These are phyloP conservation scores for Carassius gibelio DNA, from an alignment of 2,113 vertebrate genomes.

Conservation along the genomic window DNA sequence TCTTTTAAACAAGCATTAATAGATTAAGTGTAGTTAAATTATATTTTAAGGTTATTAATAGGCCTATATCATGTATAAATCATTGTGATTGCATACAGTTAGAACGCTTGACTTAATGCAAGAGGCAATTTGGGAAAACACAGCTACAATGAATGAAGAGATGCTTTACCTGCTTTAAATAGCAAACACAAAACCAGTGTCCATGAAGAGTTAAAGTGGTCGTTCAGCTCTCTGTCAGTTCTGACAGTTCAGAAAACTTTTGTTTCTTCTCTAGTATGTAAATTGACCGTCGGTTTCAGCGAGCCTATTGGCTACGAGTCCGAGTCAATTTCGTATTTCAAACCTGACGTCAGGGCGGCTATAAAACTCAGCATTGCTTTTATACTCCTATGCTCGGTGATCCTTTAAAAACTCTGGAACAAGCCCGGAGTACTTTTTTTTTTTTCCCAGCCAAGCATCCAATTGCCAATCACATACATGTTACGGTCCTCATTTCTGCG, in stretches of 20 bases:
- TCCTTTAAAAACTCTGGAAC: slow-evolving; percentile 82
- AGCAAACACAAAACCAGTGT: not conserved
- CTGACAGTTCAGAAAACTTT: slow-evolving; percentile 86
- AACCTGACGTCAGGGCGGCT: slow-evolving; percentile 89
- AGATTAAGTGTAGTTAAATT: not conserved
- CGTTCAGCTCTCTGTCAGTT: slow-evolving; percentile 81
- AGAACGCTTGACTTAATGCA: not conserved
- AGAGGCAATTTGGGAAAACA: not conserved
- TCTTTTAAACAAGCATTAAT: too few relatives aligned
- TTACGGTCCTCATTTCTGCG: slow-evolving; percentile 77
- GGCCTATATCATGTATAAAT: too few relatives aligned
- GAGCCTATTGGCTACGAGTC: slow-evolving; percentile 84
- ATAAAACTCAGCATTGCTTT: slow-evolving; percentile 98
- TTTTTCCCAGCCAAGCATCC: slow-evolving; percentile 69
- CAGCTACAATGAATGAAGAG: not conserved
- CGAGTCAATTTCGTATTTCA: slow-evolving; percentile 85
- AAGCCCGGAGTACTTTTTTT: slow-evolving; percentile 72
- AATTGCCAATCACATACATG: slow-evolving; percentile 79
- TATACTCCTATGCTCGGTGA: slow-evolving; percentile 93
- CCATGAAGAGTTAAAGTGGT: slow-evolving; percentile 67
- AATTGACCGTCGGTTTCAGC: slow-evolving; percentile 76
- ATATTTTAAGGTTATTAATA: not conserved
- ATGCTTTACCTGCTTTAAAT: slow-evolving; percentile 1
- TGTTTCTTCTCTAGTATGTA: slow-evolving; percentile 90
- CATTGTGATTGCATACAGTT: not conserved